A percentile compares a stretch with the other conserved stretches of the same genome.
Conservation (phyloP, 2,113 vertebrate species). For the Silurus meridionalis region DNA sequence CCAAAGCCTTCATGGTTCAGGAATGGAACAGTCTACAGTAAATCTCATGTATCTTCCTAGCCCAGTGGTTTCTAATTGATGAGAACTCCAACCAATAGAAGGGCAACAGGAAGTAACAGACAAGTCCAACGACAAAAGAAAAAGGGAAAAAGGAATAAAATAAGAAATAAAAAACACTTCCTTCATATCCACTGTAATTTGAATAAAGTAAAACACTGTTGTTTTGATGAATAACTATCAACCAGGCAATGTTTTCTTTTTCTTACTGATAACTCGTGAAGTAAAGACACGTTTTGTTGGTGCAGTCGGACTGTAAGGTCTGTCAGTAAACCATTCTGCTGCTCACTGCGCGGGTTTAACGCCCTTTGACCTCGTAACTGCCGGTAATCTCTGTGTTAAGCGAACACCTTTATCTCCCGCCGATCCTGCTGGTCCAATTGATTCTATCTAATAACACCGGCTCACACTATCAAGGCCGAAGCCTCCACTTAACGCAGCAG, state of each 20-base stretch:
- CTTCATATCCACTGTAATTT: too few species aligned
- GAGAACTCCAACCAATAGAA: too few species aligned
- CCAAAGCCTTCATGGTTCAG: too few species aligned
- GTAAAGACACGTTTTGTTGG: background rate
- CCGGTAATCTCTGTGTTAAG: conserved; percentile 10
- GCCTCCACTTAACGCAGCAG: background rate
- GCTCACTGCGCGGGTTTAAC: background rate
- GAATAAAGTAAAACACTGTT: background rate
- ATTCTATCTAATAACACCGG: background rate
- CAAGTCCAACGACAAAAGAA: too few species aligned
- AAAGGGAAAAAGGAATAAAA: too few species aligned
- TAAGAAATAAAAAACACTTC: too few species aligned
- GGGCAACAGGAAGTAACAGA: too few species aligned
- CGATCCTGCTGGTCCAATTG: conserved; percentile 3
- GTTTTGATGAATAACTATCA: background rate
- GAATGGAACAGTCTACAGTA: too few species aligned
- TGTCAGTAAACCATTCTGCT: background rate
- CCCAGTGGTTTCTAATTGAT: too few species aligned
- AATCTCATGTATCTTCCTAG: too few species aligned
- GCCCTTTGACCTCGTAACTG: background rate
- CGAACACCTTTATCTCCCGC: background rate
- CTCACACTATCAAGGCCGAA: background rate
- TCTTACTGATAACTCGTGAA: background rate
- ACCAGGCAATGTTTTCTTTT: background rate
- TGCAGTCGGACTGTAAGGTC: background rate